Percentiles rank a stretch among this genome's conserved stretches.
phyloP scores from a whole-genome alignment of 2,113 vertebrate species.

The Scomber colias region DNA sequence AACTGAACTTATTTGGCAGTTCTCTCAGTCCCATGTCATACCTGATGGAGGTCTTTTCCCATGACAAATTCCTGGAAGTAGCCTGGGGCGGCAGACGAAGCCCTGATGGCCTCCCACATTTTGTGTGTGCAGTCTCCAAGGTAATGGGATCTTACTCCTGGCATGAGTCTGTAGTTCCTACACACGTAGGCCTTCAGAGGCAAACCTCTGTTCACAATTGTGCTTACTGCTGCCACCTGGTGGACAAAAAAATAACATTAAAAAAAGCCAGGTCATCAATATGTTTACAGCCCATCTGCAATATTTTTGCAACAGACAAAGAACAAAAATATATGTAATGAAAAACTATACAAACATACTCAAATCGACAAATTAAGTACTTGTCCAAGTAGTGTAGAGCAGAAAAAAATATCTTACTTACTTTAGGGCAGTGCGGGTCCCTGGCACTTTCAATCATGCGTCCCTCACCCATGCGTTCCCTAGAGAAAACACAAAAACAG shows the following conservation, averaged over 20 bases:
- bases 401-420: conserved; percentile 69
- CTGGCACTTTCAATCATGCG: conserved; percentile 94
- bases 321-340: neutral
- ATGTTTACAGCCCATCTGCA: neutral
- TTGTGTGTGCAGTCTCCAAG: conserved; percentile 95
- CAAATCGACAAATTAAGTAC: neutral
- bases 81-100: conserved; percentile 96
- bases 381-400: neutral
- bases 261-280: neutral
- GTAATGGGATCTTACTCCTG: conserved; percentile 94
- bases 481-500: conserved; percentile 68
- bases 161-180: conserved; percentile 95
- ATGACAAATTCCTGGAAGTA: conserved; percentile 96
- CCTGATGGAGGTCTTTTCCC: conserved; percentile 96
- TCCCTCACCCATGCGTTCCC: conserved; percentile 93
- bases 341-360: neutral
- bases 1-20: neutral
- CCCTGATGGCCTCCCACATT: conserved; percentile 96
- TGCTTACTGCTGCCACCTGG: conserved; percentile 96
- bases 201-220: conserved; percentile 93
- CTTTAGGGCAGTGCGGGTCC: conserved; percentile 92
- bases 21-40: conserved; percentile 63
- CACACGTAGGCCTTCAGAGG: conserved; percentile 95
- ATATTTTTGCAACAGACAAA: neutral
- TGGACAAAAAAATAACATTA: conserved; percentile 40